Conservation (phyloP, 2,113 vertebrate species). For the Nasalis larvatus region DNA sequence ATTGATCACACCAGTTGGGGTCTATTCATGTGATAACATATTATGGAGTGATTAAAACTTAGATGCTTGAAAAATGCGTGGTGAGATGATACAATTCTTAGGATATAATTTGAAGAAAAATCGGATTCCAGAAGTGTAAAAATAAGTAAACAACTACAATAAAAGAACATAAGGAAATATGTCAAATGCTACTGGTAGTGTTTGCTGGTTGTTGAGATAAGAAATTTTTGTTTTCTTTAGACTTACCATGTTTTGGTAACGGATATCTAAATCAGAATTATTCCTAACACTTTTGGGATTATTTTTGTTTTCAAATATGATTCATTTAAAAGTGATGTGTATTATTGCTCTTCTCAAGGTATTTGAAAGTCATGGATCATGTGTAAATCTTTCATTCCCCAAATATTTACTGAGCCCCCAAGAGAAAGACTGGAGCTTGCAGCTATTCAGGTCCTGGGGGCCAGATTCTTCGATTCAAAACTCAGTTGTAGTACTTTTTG, state of each 20-base stretch:
- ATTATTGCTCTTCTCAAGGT: neutral
- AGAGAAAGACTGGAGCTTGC: neutral
- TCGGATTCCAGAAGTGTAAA: neutral
- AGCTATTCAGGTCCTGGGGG: neutral
- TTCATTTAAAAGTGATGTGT: neutral
- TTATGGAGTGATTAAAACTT: neutral
- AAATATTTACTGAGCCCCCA: neutral
- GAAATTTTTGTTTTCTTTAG: constrained; percentile 8
- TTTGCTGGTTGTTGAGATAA: neutral
- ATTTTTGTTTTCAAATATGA: neutral
- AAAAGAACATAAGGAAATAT: neutral
- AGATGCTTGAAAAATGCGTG: neutral
- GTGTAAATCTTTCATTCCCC: neutral
- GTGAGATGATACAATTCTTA: neutral
- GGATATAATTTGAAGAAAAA: neutral
- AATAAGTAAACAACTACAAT: neutral
- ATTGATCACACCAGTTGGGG: neutral
- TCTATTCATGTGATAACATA: neutral
- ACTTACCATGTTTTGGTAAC: neutral
- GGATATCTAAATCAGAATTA: neutral
- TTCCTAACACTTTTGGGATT: neutral
- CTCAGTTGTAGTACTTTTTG: neutral
- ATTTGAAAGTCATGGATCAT: neutral
- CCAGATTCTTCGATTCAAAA: neutral
- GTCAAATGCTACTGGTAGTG: neutral